Percentiles rank a stretch among this genome's conserved stretches.
Evolutionary conservation across 2,113 vertebrate species (phyloP).

Genomic region (Callipepla californica): DNA sequence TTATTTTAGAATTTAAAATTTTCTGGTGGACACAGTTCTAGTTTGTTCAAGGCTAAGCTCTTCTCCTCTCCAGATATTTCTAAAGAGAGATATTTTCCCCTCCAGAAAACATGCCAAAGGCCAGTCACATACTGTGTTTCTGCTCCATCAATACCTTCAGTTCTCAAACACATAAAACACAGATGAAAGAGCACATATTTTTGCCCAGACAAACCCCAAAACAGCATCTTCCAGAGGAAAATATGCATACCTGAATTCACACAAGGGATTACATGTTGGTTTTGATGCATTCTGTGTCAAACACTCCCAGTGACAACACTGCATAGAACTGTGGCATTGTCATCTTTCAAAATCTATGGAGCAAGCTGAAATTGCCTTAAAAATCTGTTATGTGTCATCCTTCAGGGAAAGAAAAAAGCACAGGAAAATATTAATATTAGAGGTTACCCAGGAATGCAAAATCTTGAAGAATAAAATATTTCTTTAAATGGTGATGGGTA

Average conservation of each 20-base stretch:
- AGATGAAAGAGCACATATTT: background rate
- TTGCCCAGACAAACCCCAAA: background rate
- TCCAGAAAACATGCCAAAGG: background rate
- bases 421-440: background rate
- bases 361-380: background rate
- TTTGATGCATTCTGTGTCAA: background rate
- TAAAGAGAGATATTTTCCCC: background rate
- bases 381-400: background rate
- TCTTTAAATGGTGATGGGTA: background rate
- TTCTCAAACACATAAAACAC: background rate
- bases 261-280: background rate
- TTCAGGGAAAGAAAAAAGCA: background rate
- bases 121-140: background rate
- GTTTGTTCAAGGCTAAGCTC: background rate
- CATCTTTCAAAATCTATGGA: background rate
- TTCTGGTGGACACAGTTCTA: background rate
- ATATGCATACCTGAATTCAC: background rate
- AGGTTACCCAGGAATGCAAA: background rate
- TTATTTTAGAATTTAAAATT: background rate
- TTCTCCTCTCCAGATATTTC: background rate
- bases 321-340: background rate
- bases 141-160: background rate
- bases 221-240: background rate
- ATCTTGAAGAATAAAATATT: background rate
- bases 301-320: background rate